phyloP scores from a whole-genome alignment of 35 echinoderm and acorn worm species.

The Acanthaster planci region DNA sequence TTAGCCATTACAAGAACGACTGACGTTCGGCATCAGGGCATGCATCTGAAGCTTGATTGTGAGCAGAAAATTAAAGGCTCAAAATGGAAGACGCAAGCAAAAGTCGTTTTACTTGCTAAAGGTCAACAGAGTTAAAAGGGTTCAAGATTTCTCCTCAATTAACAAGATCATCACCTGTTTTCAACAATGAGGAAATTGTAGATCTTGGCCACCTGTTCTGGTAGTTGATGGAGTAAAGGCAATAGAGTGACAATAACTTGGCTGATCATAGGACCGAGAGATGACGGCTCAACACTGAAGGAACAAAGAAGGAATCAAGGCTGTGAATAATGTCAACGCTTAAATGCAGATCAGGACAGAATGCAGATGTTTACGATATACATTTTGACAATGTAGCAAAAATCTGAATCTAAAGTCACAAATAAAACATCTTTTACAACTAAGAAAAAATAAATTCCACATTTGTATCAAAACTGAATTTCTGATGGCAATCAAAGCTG shows the following conservation, averaged over 20 bases:
- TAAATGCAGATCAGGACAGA: background rate
- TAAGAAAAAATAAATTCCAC: no score
- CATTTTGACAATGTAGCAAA: no score
- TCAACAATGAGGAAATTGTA: constrained; percentile 91
- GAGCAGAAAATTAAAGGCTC: no score
- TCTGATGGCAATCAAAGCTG: no score
- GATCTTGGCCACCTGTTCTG: constrained; percentile 79
- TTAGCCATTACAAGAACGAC: no score
- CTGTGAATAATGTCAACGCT: background rate
- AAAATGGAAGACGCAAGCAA: background rate
- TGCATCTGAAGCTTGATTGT: no score
- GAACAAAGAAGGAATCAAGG: background rate
- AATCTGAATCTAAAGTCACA: no score
- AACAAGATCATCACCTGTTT: constrained; percentile 69
- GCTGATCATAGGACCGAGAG: constrained; percentile 95
- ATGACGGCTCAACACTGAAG: constrained; percentile 84
- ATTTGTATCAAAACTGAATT: no score
- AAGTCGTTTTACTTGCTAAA: background rate
- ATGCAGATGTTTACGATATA: no score
- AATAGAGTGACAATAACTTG: constrained; percentile 91
- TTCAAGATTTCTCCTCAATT: background rate
- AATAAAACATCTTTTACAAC: no score
- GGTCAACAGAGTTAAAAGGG: background rate
- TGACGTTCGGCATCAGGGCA: no score
- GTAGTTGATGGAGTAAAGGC: constrained; percentile 92